phyloP scores from a whole-genome alignment of 37 sponge, comb jelly and placozoan species.

The Agelas oroides region DNA sequence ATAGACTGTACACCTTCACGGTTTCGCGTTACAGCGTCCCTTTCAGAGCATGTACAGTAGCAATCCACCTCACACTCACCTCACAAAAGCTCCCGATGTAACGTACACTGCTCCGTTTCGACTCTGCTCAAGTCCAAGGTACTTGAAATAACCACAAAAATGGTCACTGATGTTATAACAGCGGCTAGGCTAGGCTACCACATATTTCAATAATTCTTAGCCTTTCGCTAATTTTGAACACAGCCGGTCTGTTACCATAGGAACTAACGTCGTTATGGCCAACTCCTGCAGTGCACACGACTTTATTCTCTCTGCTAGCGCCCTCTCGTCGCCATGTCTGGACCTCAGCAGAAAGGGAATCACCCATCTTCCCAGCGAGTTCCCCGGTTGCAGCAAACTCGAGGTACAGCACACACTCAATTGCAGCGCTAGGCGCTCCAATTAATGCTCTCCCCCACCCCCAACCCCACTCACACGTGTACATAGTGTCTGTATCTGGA shows the following conservation, averaged over 20 bases:
- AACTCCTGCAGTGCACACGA: constrained; percentile 19
- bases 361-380: constrained; percentile 30
- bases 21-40: too few relatives aligned
- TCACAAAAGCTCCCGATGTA: too few relatives aligned
- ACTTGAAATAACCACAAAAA: too few relatives aligned
- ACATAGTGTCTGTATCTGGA: constrained; percentile 85
- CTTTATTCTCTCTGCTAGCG: constrained; percentile 39
- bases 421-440: not conserved
- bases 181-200: too few relatives aligned
- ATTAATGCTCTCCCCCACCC: not conserved
- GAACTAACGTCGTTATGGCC: not conserved
- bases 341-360: constrained; percentile 63
- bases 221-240: not conserved
- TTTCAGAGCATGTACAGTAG: too few relatives aligned
- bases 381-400: constrained; percentile 33
- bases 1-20: too few relatives aligned
- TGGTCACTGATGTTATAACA: too few relatives aligned
- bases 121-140: too few relatives aligned
- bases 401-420: constrained; percentile 7
- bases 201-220: not conserved
- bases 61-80: too few relatives aligned
- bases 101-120: too few relatives aligned
- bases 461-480: too few relatives aligned
- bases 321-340: constrained; percentile 21
- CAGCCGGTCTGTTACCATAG: not conserved